phyloP scores from a whole-genome alignment of 1,140 invertebrate genomes.

The Trachelipus rathkii region DNA sequence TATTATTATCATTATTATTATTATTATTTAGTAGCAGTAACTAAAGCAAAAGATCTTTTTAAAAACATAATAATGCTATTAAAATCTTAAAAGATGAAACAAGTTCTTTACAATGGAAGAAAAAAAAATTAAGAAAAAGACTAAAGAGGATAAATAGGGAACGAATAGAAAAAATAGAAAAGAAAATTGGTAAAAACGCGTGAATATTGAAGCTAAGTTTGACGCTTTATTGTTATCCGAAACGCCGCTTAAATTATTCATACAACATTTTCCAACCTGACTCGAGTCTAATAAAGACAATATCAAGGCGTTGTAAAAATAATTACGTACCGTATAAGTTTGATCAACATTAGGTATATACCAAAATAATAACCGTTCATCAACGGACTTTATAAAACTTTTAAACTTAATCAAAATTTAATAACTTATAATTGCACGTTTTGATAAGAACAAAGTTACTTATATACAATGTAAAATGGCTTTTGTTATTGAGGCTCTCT shows the following conservation, averaged over 20 bases:
- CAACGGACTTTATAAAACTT: constrained; percentile 7
- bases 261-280: not conserved
- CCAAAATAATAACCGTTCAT: not conserved
- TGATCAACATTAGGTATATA: constrained; percentile 7
- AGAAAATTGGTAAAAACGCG: not conserved
- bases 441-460: constrained; percentile 10
- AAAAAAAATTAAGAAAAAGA: too few species aligned
- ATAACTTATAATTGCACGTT: constrained; percentile 6
- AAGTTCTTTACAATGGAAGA: too few species aligned
- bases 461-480: not conserved
- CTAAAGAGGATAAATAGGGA: too few species aligned
- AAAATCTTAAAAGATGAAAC: too few species aligned
- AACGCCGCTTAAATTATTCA: not conserved
- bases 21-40: too few species aligned
- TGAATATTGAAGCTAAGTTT: not conserved
- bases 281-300: not conserved
- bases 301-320: not conserved
- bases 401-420: constrained; percentile 12
- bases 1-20: too few species aligned
- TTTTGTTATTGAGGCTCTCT: not conserved
- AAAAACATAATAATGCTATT: too few species aligned
- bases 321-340: constrained; percentile 1
- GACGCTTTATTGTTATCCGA: not conserved
- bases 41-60: too few species aligned
- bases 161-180: too few species aligned